phyloP scores from a whole-genome alignment of 35 echinoderm and acorn worm species.

The Ptychodera flava region DNA sequence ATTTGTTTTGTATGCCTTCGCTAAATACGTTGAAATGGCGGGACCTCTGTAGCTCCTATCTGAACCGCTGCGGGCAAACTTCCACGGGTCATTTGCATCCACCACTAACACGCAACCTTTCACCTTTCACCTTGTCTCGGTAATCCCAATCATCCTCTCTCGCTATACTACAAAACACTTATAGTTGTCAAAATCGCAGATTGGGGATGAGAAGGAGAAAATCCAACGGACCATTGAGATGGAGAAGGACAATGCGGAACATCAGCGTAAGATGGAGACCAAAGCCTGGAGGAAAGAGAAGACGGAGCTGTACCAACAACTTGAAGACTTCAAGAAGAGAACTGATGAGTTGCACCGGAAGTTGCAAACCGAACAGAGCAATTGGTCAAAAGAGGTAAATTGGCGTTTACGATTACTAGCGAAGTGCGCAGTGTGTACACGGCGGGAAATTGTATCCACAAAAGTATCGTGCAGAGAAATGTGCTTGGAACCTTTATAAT shows the following conservation, averaged over 20 bases:
- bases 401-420: no score
- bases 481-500: no score
- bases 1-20: no score
- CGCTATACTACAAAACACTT: not conserved
- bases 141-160: not conserved
- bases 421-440: no score
- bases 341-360: constrained; percentile 34
- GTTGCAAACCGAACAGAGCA: not conserved
- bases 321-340: constrained; percentile 61
- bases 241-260: constrained; percentile 47
- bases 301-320: constrained; percentile 37
- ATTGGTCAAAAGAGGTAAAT: not conserved
- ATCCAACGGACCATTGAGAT: constrained; percentile 23
- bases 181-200: constrained; percentile 20
- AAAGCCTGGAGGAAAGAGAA: constrained; percentile 58
- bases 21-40: no score
- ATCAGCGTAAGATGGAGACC: constrained; percentile 65
- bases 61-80: no score
- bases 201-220: constrained; percentile 38
- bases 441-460: no score
- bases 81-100: no score
- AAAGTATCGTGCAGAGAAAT: no score
- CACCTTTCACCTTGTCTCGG: not conserved
- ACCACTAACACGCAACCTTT: not conserved
- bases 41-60: no score